Conservation (phyloP, 2,797 vertebrate genomes). For the Syngnathus acus region DNA sequence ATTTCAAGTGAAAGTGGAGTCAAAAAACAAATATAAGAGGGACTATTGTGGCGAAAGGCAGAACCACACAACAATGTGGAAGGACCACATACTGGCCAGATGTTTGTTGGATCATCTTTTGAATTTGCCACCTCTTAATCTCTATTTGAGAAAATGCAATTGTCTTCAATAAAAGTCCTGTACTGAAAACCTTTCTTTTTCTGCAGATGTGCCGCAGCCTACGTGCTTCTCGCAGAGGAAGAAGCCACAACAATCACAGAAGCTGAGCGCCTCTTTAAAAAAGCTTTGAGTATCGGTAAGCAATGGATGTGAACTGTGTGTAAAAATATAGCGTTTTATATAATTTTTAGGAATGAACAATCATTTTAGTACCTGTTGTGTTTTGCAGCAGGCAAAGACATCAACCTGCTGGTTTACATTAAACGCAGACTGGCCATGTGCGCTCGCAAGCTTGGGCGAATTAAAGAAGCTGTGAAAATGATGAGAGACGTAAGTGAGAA, state of each 20-base stretch:
- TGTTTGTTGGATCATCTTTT: background rate
- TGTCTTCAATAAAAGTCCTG: background rate
- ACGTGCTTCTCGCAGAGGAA: slow-evolving; percentile 93
- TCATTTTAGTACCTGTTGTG: background rate
- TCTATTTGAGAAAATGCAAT: background rate
- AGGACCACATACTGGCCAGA: background rate
- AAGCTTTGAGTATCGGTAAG: slow-evolving; percentile 88
- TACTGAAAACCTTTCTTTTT: background rate
- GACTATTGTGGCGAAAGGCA: background rate
- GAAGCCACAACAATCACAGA: slow-evolving; percentile 96
- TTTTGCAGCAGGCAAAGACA: slow-evolving; percentile 86
- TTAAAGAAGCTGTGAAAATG: slow-evolving; percentile 97
- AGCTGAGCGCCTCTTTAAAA: slow-evolving; percentile 92
- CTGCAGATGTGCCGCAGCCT: slow-evolving; percentile 86
- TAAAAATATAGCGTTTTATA: background rate
- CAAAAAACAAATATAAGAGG: background rate
- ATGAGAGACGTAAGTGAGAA: slow-evolving; percentile 94
- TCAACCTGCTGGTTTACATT: slow-evolving; percentile 94
- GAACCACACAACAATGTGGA: background rate
- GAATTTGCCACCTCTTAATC: too few relatives aligned
- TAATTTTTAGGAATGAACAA: background rate
- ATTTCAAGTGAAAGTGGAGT: background rate
- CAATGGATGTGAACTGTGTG: background rate
- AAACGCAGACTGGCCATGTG: slow-evolving; percentile 97
- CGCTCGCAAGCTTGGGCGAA: slow-evolving; percentile 90